Conservation (phyloP, 2,888 invertebrate genomes). For the Chaetogeoica ovagalla region DNA sequence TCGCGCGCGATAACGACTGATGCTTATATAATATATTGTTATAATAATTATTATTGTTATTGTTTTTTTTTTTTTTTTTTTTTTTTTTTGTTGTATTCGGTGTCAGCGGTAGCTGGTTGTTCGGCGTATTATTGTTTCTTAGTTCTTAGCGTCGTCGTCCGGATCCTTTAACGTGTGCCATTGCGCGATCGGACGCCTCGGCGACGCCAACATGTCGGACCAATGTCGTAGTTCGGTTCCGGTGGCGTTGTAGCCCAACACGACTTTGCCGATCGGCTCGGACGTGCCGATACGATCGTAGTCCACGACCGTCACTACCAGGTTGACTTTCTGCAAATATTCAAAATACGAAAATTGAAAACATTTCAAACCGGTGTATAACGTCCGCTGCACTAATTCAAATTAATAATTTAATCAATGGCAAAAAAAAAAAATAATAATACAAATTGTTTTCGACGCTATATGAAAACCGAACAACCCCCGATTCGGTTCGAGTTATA, state of each 20-base stretch:
- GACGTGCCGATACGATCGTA: conserved; percentile 99
- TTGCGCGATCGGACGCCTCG: conserved; percentile 97
- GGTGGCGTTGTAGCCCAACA: conserved; percentile 95
- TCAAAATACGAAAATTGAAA: not conserved
- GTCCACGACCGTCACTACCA: conserved; percentile 98
- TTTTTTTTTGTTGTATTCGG: not conserved
- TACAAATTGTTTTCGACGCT: no score
- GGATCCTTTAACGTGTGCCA: conserved; percentile 99
- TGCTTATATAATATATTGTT: no score
- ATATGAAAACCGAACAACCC: no score
- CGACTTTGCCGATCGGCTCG: conserved; percentile 97
- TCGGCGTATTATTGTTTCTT: conserved; percentile 53
- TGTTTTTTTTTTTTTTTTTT: no score
- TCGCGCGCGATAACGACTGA: not conserved
- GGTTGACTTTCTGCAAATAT: conserved; percentile 88
- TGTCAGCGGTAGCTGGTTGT: not conserved
- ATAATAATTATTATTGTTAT: not conserved
- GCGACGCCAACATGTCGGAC: conserved; percentile 99
- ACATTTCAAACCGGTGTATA: no score
- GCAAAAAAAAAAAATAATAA: no score
- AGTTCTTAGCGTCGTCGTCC: conserved; percentile 82
- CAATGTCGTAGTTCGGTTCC: conserved; percentile 99
- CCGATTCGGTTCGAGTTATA: no score
- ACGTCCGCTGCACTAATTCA: no score
- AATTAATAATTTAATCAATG: no score